Evolutionary conservation across 2,113 vertebrate species (phyloP).

Genomic region (Phyllostomus discolor): DNA sequence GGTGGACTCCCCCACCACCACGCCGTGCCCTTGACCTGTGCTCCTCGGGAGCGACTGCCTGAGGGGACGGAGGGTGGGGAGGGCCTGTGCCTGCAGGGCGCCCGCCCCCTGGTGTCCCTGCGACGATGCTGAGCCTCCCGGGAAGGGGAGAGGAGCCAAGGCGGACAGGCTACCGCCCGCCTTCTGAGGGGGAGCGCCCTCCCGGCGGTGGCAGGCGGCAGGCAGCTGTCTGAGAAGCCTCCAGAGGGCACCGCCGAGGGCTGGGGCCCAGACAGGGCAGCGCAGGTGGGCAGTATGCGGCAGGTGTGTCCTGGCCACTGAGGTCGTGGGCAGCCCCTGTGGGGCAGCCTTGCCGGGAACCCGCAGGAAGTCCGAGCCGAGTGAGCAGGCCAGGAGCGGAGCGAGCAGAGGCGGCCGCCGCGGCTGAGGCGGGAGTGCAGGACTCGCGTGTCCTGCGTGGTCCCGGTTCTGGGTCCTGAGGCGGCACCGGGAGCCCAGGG

Average conservation of each 20-base stretch:
- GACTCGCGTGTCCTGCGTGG: background rate
- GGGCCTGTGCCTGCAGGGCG: too few relatives aligned
- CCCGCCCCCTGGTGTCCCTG: background rate
- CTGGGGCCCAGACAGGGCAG: background rate
- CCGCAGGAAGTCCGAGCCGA: background rate
- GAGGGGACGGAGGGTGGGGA: rapidly evolving
- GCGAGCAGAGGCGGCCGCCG: background rate
- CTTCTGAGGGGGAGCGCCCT: background rate
- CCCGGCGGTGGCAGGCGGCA: background rate
- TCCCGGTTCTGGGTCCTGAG: background rate
- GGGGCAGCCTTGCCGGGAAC: rapidly evolving
- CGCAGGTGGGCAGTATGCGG: background rate
- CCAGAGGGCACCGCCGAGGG: background rate
- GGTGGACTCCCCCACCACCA: rapidly evolving
- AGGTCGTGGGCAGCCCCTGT: too few relatives aligned
- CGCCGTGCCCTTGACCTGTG: rapidly evolving
- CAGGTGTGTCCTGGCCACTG: background rate
- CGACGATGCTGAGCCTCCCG: background rate
- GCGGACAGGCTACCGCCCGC: background rate
- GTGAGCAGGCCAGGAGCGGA: background rate
- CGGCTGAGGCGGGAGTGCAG: background rate
- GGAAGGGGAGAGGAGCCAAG: background rate
- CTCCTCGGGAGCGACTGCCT: background rate
- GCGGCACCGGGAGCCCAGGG: background rate
- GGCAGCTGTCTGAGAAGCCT: background rate